Evolutionary conservation across 2,888 invertebrate genomes (phyloP).

Genomic region (Noctuana brunneofusca): DNA sequence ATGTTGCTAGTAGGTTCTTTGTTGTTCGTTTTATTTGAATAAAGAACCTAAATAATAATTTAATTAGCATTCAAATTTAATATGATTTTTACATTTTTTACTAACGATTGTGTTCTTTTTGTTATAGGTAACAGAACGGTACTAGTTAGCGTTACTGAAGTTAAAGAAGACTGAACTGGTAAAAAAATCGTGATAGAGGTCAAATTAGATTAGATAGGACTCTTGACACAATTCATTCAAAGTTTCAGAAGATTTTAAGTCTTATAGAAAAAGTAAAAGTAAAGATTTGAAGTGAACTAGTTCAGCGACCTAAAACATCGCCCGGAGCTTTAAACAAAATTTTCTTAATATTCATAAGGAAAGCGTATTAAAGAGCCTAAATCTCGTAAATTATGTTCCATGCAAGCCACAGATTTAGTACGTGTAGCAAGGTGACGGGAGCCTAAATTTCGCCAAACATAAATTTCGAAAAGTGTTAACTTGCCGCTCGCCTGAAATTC

Average conservation of each 20-base stretch:
- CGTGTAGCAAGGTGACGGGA: conserved; percentile 8
- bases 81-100: background rate
- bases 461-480: conserved; percentile 18
- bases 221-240: background rate
- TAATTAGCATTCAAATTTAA: too few relatives aligned
- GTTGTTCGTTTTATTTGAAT: background rate
- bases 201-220: too few relatives aligned
- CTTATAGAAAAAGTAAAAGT: background rate
- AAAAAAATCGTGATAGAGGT: too few relatives aligned
- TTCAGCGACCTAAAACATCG: conserved; percentile 5
- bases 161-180: too few relatives aligned
- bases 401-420: conserved; percentile 3
- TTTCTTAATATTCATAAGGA: conserved; percentile 18
- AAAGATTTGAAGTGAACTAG: background rate
- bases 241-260: background rate
- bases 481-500: background rate
- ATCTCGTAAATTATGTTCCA: conserved; percentile 12
- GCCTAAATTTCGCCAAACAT: conserved; percentile 15
- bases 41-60: too few relatives aligned
- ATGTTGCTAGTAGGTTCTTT: background rate
- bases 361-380: conserved; percentile 2
- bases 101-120: background rate
- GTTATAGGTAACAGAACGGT: conserved; percentile 2
- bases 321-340: conserved; percentile 5
- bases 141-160: too few relatives aligned